Base-by-base conservation (phyloP, 2,113 vertebrate species). In the Lontra canadensis region DNA sequence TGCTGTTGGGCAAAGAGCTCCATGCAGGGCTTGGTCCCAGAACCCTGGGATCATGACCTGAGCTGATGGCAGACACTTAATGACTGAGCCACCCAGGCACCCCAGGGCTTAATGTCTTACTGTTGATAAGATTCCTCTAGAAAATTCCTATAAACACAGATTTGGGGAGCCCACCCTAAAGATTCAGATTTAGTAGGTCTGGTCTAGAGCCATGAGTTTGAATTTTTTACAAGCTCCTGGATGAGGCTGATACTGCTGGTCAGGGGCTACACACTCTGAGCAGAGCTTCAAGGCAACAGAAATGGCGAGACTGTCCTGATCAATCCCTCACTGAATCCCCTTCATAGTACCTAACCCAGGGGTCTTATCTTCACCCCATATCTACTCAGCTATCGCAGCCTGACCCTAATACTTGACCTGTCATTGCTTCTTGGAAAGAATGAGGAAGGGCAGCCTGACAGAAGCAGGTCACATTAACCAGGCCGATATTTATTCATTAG, bases 401-500 rank as follows among this genome's bases (percentile, higher is more conserved):
- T 88, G 55, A 86, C 3, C 26, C 52, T 29, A 4, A 42, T 49
- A 23, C 29, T 29, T 26, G 44, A 81, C 4, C 23, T 63, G 34
- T n/a, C 49, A 18, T 26, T 87, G 6, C 23, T 84, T 78, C n/a
- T 59, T 55, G 5, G 73, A 89, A 47, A 29, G 95, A 85, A 91
- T 17, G 5, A 88, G 59, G 44, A 57, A 39, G 76, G 71, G 21
- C 21, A 31, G 20, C 14, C 44, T 76, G 81, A 44, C 57, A 74
- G 12, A 82, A 29, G 36, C 2, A 4, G 44, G 59, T 88, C 14
- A 15, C 42, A 39, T 61, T 85, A 78, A 69, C 36, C 42, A 73
- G 69, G 59, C 20, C 90, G 93, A 67, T 78, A 95, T 26, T 63
- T 84, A 80, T 76, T 87, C 96, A 90, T 96, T 81, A 90, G n/a